Conservation (phyloP, 2,797 vertebrate genomes). For the Allobates femoralis region DNA sequence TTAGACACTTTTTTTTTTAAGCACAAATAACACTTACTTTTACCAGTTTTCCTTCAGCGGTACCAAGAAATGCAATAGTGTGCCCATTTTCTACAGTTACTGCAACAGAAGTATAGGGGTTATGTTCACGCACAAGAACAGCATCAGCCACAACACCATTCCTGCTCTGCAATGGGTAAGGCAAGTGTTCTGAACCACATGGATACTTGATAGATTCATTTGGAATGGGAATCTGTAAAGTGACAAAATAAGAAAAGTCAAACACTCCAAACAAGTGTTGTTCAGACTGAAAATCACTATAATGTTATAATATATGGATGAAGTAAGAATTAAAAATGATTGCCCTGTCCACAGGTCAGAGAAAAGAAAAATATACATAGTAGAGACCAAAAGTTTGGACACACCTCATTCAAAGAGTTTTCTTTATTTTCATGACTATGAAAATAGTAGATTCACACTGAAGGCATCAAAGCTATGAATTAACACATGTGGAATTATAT, state of each 20-base stretch:
- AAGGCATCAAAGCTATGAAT: too few relatives aligned
- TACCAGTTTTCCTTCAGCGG: conserved; percentile 83
- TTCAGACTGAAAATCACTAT: too few relatives aligned
- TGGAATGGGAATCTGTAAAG: not conserved
- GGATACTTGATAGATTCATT: conserved; percentile 68
- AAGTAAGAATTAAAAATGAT: too few relatives aligned
- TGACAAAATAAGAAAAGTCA: not conserved
- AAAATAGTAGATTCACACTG: too few relatives aligned
- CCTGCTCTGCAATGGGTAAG: conserved; percentile 89
- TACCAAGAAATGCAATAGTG: conserved; percentile 90
- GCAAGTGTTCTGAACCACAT: conserved; percentile 80
- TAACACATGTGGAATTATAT: too few relatives aligned
- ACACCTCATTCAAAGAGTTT: too few relatives aligned
- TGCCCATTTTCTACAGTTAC: conserved; percentile 87
- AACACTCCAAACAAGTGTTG: not conserved
- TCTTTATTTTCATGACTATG: too few relatives aligned
- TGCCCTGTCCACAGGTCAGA: too few relatives aligned
- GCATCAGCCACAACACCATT: conserved; percentile 74
- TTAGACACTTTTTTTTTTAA: not conserved
- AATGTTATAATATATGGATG: too few relatives aligned
- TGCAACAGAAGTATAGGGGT: conserved; percentile 85
- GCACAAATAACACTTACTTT: conserved; percentile 78
- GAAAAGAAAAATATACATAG: too few relatives aligned
- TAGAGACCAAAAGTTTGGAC: too few relatives aligned
- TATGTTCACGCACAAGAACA: conserved; percentile 72